phyloP scores from a whole-genome alignment of 2,797 vertebrate species.

The Malacoctenus gilli region DNA sequence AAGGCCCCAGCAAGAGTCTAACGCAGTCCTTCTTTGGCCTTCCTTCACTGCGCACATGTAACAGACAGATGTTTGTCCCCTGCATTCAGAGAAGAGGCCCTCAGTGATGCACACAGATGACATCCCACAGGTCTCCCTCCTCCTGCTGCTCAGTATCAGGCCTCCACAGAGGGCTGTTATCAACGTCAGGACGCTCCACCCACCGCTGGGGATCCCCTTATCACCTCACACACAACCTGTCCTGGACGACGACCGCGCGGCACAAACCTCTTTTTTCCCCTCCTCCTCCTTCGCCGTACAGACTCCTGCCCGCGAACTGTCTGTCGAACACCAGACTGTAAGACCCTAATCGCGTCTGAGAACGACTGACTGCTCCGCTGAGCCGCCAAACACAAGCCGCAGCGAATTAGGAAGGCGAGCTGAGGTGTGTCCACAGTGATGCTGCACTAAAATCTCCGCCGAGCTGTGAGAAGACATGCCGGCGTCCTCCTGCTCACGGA shows the following conservation, averaged over 20 bases:
- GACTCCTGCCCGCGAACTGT: slow-evolving; percentile 37
- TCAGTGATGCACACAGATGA: slow-evolving; percentile 36
- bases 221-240: slow-evolving; percentile 71
- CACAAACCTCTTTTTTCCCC: too few relatives aligned
- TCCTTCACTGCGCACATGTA: neutral
- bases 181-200: slow-evolving; percentile 78
- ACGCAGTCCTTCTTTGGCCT: neutral
- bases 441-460: slow-evolving; percentile 11
- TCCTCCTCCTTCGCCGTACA: slow-evolving; percentile 14
- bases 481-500: slow-evolving; percentile 43
- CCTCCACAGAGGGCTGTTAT: slow-evolving; percentile 75
- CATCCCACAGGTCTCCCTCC: slow-evolving; percentile 60
- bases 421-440: too few relatives aligned
- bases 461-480: slow-evolving; percentile 19
- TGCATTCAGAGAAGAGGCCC: slow-evolving; percentile 53
- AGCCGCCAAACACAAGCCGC: slow-evolving; percentile 25
- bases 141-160: slow-evolving; percentile 77
- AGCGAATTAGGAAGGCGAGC: slow-evolving; percentile 34
- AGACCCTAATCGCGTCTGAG: slow-evolving; percentile 32
- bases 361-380: slow-evolving; percentile 17
- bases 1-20: too few relatives aligned
- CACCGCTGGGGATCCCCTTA: slow-evolving; percentile 79
- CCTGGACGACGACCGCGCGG: slow-evolving; percentile 20
- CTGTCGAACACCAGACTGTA: slow-evolving; percentile 24
- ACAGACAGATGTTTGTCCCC: slow-evolving; percentile 10